Conservation (phyloP, 2,113 vertebrate genomes). For the Rhizomys pruinosus region DNA sequence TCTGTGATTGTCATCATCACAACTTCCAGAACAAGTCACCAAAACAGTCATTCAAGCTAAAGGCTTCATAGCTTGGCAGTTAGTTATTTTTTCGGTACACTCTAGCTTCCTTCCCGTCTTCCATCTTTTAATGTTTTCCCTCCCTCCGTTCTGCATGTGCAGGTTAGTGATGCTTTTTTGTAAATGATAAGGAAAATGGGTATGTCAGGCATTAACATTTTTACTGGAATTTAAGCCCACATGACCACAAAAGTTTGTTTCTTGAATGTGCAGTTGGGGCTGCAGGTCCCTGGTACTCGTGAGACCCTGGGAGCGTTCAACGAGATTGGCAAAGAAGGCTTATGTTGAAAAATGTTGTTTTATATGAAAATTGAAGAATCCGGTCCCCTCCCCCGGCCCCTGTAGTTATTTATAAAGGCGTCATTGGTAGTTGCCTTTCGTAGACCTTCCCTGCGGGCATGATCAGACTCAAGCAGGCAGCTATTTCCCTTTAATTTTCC, state of each 20-base stretch:
- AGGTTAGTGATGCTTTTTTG: slow-evolving; percentile 77
- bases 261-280: slow-evolving; percentile 65
- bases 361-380: slow-evolving; percentile 82
- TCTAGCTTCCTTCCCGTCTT: slow-evolving; percentile 33
- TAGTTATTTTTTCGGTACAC: slow-evolving; percentile 59
- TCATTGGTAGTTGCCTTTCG: slow-evolving; percentile 84
- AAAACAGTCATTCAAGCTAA: slow-evolving; percentile 86
- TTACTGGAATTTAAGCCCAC: slow-evolving; percentile 70
- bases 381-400: slow-evolving; percentile 35
- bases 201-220: slow-evolving; percentile 77
- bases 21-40: slow-evolving; percentile 80
- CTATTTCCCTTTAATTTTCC: slow-evolving; percentile 90
- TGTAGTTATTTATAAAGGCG: slow-evolving; percentile 85
- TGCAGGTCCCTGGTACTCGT: slow-evolving; percentile 42
- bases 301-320: slow-evolving; percentile 21
- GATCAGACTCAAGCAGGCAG: slow-evolving; percentile 87
- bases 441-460: slow-evolving; percentile 87
- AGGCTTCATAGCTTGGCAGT: slow-evolving; percentile 75
- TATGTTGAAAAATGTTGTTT: slow-evolving; percentile 76
- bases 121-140: slow-evolving; percentile 67
- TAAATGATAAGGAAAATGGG: slow-evolving; percentile 78
- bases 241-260: slow-evolving; percentile 63
- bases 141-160: background rate
- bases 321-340: background rate
- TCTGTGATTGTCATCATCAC: slow-evolving; percentile 79